phyloP scores from a whole-genome alignment of 2,113 vertebrate species.

The Trogon surrucura region DNA sequence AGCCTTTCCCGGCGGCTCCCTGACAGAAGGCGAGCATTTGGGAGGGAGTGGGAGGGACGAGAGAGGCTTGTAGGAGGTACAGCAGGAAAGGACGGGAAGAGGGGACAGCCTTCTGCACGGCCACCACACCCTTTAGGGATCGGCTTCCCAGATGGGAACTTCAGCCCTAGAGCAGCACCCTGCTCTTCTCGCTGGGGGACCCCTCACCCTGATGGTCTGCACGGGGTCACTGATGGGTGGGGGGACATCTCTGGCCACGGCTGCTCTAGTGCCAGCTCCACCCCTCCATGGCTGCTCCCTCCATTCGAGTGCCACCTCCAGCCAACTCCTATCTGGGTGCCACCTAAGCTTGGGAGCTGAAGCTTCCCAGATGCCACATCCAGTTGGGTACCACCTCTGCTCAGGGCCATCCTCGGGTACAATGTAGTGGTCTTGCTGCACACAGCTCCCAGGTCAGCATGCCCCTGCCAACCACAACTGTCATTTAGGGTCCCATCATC shows the following conservation, averaged over 20 bases:
- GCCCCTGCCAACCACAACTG: fast-evolving
- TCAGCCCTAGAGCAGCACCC: not conserved
- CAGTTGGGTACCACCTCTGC: not conserved
- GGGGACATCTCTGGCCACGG: not conserved
- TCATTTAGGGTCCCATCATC: not conserved
- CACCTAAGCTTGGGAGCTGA: too few relatives aligned
- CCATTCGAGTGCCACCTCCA: not conserved
- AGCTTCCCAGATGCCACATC: not conserved
- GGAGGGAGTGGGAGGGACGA: constrained; percentile 87
- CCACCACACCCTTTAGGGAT: constrained; percentile 12
- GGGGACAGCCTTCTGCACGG: not conserved
- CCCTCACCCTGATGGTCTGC: not conserved
- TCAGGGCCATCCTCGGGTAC: too few relatives aligned
- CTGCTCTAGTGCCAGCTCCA: not conserved
- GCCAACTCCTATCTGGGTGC: too few relatives aligned
- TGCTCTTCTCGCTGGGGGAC: not conserved
- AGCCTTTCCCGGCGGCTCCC: constrained; percentile 75
- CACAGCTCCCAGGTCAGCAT: fast-evolving
- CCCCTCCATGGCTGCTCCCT: not conserved
- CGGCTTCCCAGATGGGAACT: not conserved
- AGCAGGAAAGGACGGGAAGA: not conserved
- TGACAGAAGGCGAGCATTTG: constrained; percentile 71
- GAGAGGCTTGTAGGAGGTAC: constrained; percentile 79
- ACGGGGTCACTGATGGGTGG: fast-evolving
- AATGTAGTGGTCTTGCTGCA: too few relatives aligned